A percentile compares a stretch with the other conserved stretches of the same genome.
These are phyloP conservation scores for Solenopsis fugax DNA, from an alignment of 1,140 invertebrate genomes.

Conservation along the genomic window DNA sequence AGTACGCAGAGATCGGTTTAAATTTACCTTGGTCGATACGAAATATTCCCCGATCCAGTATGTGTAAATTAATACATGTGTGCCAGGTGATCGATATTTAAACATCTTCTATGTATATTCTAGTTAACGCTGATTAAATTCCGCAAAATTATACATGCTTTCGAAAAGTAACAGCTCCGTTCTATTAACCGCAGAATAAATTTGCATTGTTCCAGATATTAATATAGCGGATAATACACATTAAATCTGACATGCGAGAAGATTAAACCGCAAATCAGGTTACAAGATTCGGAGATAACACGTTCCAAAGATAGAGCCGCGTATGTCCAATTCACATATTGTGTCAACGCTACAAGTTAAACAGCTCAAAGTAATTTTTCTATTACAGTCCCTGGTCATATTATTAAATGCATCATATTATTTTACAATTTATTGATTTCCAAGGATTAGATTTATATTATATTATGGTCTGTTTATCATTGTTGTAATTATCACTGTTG, in stretches of 20 bases:
- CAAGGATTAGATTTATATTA: too few species aligned
- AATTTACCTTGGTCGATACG: constrained; percentile 17
- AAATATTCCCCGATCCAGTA: constrained; percentile 9
- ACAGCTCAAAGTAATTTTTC: not conserved
- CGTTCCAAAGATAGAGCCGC: constrained; percentile 35
- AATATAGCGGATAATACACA: constrained; percentile 31
- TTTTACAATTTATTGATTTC: too few species aligned
- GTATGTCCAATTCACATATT: constrained; percentile 31
- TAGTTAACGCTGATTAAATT: constrained; percentile 40
- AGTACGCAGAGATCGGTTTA: constrained; percentile 20
- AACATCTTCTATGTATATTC: constrained; percentile 51
- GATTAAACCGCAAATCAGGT: constrained; percentile 31
- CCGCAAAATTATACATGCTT: constrained; percentile 38
- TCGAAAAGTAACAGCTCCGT: constrained; percentile 38
- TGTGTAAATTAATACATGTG: constrained; percentile 42
- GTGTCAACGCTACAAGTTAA: constrained; percentile 9
- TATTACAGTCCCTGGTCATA: not conserved
- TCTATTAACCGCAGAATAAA: constrained; percentile 49
- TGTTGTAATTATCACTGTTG: too few species aligned
- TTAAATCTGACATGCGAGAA: constrained; percentile 52
- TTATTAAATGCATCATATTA: too few species aligned
- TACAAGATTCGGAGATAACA: constrained; percentile 42
- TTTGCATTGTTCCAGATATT: constrained; percentile 62
- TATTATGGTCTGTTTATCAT: too few species aligned
- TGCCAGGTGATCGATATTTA: constrained; percentile 46